These are phyloP conservation scores for Nebria ingens DNA, from an alignment of 1,140 invertebrate species.

Conservation along the genomic window DNA sequence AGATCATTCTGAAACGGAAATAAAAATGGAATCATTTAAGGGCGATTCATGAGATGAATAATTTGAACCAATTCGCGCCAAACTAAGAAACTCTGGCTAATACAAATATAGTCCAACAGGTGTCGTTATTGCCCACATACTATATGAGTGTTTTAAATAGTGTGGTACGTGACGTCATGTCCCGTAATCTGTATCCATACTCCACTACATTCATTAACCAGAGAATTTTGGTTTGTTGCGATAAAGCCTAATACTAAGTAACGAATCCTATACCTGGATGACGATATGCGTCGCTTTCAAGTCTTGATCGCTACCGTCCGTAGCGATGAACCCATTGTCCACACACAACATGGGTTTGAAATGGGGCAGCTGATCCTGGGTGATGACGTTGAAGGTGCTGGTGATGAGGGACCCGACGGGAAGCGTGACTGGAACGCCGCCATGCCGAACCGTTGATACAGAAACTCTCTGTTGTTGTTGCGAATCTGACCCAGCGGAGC, in stretches of 20 bases:
- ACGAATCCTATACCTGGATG: conserved; percentile 47
- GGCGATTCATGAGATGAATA: too few species aligned
- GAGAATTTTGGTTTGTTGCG: too few species aligned
- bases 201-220: too few species aligned
- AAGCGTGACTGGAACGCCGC: conserved; percentile 60
- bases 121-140: too few species aligned
- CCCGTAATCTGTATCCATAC: too few species aligned
- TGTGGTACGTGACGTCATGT: too few species aligned
- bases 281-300: conserved; percentile 70
- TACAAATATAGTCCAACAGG: too few species aligned
- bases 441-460: conserved; percentile 37
- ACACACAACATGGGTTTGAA: conserved; percentile 75
- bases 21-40: neutral
- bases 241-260: too few species aligned
- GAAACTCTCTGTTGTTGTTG: conserved; percentile 24
- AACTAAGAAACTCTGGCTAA: too few species aligned
- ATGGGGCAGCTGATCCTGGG: conserved; percentile 68
- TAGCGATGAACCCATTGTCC: conserved; percentile 66
- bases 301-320: conserved; percentile 54
- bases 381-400: conserved; percentile 74
- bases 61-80: too few species aligned
- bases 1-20: conserved; percentile 15
- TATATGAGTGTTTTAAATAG: too few species aligned
- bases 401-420: conserved; percentile 71
- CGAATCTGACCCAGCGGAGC: conserved; percentile 19